phyloP scores from a whole-genome alignment of 2,888 invertebrate genomes.

The Caenorhabditis sp. region DNA sequence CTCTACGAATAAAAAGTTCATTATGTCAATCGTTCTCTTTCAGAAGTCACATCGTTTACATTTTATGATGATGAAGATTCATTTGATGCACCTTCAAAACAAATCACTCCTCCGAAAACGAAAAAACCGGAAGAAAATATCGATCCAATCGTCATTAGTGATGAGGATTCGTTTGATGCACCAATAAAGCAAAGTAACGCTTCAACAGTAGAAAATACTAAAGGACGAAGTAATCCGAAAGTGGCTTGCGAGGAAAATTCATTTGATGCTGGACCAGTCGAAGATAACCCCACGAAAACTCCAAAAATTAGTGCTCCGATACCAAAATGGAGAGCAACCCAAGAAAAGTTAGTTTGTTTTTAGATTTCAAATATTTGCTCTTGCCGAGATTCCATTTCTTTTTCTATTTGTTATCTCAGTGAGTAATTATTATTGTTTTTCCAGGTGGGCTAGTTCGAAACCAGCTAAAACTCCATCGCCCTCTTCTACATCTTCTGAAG shows the following conservation, averaged over 20 bases:
- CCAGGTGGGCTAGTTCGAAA: background rate
- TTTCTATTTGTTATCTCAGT: too few species aligned
- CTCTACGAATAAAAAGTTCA: too few species aligned
- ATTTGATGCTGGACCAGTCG: background rate
- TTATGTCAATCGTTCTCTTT: too few species aligned
- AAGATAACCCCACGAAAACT: background rate
- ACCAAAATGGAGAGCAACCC: background rate
- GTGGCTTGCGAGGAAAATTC: background rate
- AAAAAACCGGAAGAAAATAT: background rate
- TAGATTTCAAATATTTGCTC: too few species aligned
- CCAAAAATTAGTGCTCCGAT: background rate
- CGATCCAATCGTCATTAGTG: background rate
- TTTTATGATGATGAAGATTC: constrained; percentile 9
- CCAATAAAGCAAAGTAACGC: constrained; percentile 4
- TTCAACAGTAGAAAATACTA: background rate
- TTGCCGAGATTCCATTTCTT: too few species aligned
- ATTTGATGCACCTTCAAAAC: constrained; percentile 1
- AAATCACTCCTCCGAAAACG: background rate
- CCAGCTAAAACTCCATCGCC: background rate
- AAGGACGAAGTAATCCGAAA: background rate
- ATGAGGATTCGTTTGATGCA: constrained; percentile 25
- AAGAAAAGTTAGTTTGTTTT: constrained; percentile 5
- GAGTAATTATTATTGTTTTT: background rate
- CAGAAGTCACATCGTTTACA: too few species aligned
- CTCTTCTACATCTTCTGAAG: constrained; percentile 1